Percentiles rank a stretch among this genome's conserved stretches.
phyloP scores from a whole-genome alignment of 2,113 vertebrate genomes.

The Crotalus viridis region DNA sequence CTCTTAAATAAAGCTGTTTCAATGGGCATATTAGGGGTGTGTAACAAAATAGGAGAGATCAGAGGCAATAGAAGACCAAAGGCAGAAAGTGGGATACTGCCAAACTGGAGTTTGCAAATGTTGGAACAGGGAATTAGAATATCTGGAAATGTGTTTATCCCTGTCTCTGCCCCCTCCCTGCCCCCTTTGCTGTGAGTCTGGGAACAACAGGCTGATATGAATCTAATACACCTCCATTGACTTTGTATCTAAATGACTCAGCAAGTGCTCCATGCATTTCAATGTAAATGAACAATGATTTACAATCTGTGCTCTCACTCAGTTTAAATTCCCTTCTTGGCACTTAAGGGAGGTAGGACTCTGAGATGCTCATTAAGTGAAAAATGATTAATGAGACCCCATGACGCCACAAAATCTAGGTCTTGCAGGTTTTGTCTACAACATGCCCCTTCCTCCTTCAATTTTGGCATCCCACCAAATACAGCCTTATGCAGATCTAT shows the following conservation, averaged over 20 bases:
- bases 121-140: not conserved
- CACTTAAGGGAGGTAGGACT: slow-evolving; percentile 6
- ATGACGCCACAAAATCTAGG: not conserved
- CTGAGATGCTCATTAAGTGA: slow-evolving; percentile 17
- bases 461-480: not conserved
- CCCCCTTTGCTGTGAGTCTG: not conserved
- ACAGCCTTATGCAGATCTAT: not conserved
- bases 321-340: slow-evolving; percentile 6
- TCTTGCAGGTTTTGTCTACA: not conserved
- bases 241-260: slow-evolving; percentile 13
- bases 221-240: not conserved
- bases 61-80: not conserved
- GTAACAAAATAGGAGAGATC: not conserved
- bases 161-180: too few relatives aligned
- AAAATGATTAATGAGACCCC: not conserved
- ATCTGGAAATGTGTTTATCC: not conserved
- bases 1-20: not conserved
- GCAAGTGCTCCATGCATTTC: not conserved
- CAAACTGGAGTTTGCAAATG: not conserved
- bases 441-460: not conserved
- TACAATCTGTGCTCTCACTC: not conserved
- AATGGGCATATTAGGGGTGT: not conserved
- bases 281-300: slow-evolving; percentile 5
- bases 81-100: not conserved
- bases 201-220: not conserved